Conservation (phyloP, 2,113 vertebrate species). For the Phoxinus phoxinus region DNA sequence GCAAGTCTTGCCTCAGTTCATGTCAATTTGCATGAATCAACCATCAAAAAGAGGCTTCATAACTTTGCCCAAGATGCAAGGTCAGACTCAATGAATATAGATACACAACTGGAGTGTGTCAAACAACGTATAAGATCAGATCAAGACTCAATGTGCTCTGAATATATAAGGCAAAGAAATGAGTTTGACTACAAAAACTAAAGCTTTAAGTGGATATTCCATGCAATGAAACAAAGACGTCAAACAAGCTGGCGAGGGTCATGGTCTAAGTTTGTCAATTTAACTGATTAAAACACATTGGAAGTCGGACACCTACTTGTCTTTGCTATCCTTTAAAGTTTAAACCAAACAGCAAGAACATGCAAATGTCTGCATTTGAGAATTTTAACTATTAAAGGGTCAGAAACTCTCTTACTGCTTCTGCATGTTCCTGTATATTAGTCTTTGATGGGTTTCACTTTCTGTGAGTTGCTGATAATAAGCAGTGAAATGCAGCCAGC, state of each 20-base stretch:
- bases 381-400: background rate
- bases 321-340: background rate
- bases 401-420: background rate
- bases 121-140: conserved; percentile 1
- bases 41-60: conserved; percentile 25
- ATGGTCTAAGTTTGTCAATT: no score
- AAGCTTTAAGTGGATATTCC: background rate
- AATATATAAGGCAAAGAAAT: conserved; percentile 2
- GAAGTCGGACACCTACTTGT: background rate
- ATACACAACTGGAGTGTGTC: conserved; percentile 17
- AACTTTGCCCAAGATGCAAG: conserved; percentile 19
- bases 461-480: conserved; percentile 24
- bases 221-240: background rate
- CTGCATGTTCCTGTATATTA: background rate
- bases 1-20: conserved; percentile 14
- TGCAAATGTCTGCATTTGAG: background rate
- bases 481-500: background rate
- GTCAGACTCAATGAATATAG: conserved; percentile 10
- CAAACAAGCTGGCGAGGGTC: background rate
- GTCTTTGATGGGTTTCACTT: background rate
- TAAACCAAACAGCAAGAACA: no score
- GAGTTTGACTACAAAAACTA: background rate
- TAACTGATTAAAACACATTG: no score
- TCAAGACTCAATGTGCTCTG: background rate
- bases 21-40: conserved; percentile 25